Percentiles rank a stretch among this genome's conserved stretches.
Conservation (phyloP, 2,888 invertebrate species). For the Caenorhabditis becei region DNA sequence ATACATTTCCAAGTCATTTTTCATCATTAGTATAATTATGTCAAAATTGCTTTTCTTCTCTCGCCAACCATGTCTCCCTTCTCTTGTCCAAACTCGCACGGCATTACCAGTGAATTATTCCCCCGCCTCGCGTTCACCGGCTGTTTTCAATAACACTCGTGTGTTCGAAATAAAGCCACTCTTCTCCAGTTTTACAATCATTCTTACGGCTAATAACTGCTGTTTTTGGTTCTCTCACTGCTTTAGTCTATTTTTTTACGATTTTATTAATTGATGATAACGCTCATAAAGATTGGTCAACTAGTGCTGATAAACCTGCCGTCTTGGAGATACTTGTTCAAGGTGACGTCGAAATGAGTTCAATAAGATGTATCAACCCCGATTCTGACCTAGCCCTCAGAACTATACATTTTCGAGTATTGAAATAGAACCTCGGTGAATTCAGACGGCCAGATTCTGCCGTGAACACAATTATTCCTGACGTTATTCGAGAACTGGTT, state of each 20-base stretch:
- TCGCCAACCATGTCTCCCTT: background rate
- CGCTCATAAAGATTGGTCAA: no score
- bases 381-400: no score
- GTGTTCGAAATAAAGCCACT: background rate
- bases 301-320: no score
- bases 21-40: background rate
- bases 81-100: background rate
- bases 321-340: no score
- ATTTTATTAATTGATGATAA: no score
- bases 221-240: background rate
- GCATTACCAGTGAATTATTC: background rate
- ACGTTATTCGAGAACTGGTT: constrained; percentile 9
- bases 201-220: background rate
- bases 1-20: background rate
- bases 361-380: no score
- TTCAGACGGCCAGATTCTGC: background rate
- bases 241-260: background rate
- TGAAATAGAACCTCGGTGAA: no score
- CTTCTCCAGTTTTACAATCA: background rate
- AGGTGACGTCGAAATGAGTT: no score
- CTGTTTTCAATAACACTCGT: background rate
- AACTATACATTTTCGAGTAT: no score
- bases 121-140: background rate
- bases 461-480: constrained; percentile 13
- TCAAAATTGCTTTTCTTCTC: background rate